Evolutionary conservation across 2,113 vertebrate genomes (phyloP), one percentile per base, ranked within the genome.

Genomic region (Ceyx cyanopectus): DNA sequence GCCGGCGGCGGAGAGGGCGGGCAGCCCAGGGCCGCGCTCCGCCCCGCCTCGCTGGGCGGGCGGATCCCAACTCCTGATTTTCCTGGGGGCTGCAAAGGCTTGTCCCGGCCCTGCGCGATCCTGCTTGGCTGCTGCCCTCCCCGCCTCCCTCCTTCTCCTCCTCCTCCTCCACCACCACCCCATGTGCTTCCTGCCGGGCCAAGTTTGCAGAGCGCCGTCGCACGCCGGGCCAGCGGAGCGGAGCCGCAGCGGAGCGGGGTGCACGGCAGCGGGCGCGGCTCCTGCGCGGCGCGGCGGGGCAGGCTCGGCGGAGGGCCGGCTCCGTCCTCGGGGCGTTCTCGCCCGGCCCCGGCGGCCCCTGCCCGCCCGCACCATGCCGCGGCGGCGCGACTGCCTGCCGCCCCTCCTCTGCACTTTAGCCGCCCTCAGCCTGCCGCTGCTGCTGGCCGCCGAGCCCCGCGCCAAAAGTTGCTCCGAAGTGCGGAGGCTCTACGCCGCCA

Each of bases 401-500:
- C 95, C 96, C 84, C 93, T 98, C 3, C 86, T 97, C 22, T 97
- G 97, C 97, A 69, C 97, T n/a, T 19, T 98, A 69, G 97, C 96
- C 7, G 93, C 97, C 90, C 92, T 98, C 94, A 95, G 93, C 43
- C 92, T 92, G 40, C 89, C 91, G 88, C 96, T 93, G 61, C 92
- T 94, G 78, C 96, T 92, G 73, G 96, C 97, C n/a, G 97, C 98
- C 65, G 98, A 99, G 94, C 97, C 97, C 85, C 98, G 98, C 96
- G 97, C 97, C 72, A 98, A 97, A 94, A 99, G 98, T 98, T 99
- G 99, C 93, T 98, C 98, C 80, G 98, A 99, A 93, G 98, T 99
- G 45, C 97, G 97, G 24, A 97, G 92, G 45, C 98, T 98, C 27
- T 99, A 98, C 97, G 98, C 98, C 91, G 98, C 98, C 93, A 98